Percentiles rank a stretch among this genome's conserved stretches.
These are phyloP conservation scores for Prunella himalayana DNA, from an alignment of 2,113 vertebrate genomes.

Conservation along the genomic window DNA sequence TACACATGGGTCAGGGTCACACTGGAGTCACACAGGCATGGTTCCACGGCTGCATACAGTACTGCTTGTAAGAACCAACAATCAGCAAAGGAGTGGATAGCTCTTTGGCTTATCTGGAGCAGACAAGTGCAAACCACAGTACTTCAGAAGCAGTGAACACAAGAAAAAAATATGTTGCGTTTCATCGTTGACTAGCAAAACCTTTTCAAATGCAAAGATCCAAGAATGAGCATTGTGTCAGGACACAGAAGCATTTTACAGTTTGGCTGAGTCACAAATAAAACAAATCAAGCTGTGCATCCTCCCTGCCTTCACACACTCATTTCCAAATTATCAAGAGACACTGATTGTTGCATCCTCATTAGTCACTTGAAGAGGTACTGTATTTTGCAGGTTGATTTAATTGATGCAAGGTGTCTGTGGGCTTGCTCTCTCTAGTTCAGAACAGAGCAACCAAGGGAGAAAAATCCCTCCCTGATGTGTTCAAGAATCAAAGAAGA, in stretches of 20 bases:
- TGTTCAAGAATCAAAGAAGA: not conserved
- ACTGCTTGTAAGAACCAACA: not conserved
- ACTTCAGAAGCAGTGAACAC: not conserved
- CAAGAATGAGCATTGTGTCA: not conserved
- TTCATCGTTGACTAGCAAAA: not conserved
- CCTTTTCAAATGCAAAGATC: not conserved
- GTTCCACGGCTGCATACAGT: not conserved
- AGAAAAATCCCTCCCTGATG: conserved; percentile 11
- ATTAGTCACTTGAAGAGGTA: not conserved
- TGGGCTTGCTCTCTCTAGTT: not conserved
- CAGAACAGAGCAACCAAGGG: not conserved
- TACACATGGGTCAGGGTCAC: not conserved
- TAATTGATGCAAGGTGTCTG: not conserved
- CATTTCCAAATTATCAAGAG: not conserved
- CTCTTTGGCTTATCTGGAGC: conserved; percentile 61
- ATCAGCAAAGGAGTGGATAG: not conserved
- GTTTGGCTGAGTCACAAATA: not conserved
- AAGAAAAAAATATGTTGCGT: not conserved
- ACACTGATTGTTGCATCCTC: not conserved
- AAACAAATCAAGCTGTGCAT: conserved; percentile 31
- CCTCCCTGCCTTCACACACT: not conserved
- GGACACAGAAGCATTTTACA: not conserved
- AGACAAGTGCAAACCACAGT: not conserved
- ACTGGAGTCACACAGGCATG: not conserved
- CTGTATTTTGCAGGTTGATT: not conserved